Evolutionary conservation across 2,113 vertebrate genomes (phyloP), one percentile per base, ranked within the genome.

Genomic region (Odontophorus gujanensis): DNA sequence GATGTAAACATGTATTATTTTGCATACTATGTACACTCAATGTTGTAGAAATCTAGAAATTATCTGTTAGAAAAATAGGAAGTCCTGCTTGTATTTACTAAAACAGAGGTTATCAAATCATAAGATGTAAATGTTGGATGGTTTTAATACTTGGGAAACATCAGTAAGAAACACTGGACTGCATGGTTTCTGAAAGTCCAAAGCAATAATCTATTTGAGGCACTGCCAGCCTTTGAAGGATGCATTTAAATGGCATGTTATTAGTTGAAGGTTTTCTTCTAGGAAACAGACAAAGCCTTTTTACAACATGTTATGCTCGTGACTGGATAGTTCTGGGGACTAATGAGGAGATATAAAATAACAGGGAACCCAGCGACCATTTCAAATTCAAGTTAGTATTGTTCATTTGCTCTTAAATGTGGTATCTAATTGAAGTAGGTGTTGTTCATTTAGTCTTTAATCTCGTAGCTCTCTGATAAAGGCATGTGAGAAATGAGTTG

Each of bases 381-480:
- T 87, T 87, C 75, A 87, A 74, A 91, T 40, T 32, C 13, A 25
- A 30, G 78, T 91, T 87, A 77, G 68, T 83, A 59, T 40, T 87
- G 47, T 48, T 87, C 72, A 38, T 77, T 85, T 91, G 55, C 69
- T 77, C 63, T 92, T 87, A 77, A 82, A 80, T 92, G 71, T 80
- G 57, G 13, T 71, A 71, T 80, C 43, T 69, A 85, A 80, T 89
- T 3, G 3, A 82, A 79, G 55, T 11, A 89, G 40, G 28, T 40
- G 36, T 28, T 84, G 28, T 68, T 94, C 67, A 82, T 76, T 84
- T 92, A 76, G 26, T 89, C 74, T 87, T 73, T 85, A 61, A 48
- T 77, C 78, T 91, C 38, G 22, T 85, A 68, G 67, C 66, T 87
- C 34, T 87, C 66, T 82, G 81, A 87, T 58, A 85, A 81, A 95